Percentiles rank a stretch among this genome's conserved stretches.
phyloP scores from a whole-genome alignment of 23 tunicate species.

The Styela clava region DNA sequence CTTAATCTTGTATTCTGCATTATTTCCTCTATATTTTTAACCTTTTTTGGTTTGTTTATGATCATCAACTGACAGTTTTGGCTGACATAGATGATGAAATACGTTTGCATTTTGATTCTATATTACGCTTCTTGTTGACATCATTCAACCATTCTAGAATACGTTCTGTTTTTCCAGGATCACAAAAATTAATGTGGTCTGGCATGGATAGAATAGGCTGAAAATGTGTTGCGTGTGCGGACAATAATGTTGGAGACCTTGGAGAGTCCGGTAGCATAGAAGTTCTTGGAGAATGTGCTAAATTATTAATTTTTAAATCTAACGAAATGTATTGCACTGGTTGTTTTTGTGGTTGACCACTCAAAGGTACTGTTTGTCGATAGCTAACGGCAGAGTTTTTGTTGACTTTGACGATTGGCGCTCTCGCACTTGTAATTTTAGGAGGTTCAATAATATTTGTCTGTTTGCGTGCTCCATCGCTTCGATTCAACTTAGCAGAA shows the following conservation, averaged over 20 bases:
- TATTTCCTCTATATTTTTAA: no score
- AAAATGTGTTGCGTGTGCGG: conserved; percentile 40
- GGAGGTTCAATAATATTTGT: neutral
- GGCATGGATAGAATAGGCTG: conserved; percentile 93
- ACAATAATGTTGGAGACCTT: neutral
- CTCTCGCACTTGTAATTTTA: neutral
- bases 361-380: no score
- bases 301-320: conserved; percentile 17
- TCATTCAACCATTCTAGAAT: conserved; percentile 79
- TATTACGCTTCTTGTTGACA: conserved; percentile 81
- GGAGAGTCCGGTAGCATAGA: neutral
- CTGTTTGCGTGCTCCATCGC: conserved; percentile 2
- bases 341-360: neutral
- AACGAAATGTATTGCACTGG: conserved; percentile 30
- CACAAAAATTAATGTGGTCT: conserved; percentile 86
- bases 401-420: neutral
- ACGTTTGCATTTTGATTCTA: conserved; percentile 41
- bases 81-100: conserved; percentile 37
- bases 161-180: conserved; percentile 80
- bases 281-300: conserved; percentile 5
- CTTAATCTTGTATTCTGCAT: no score
- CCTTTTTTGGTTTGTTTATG: no score
- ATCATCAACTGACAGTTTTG: conserved; percentile 2
- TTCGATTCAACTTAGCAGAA: conserved; percentile 5
- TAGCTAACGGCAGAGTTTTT: neutral